Conservation (phyloP, 1,140 invertebrate genomes). For the Cotesia chilonis region DNA sequence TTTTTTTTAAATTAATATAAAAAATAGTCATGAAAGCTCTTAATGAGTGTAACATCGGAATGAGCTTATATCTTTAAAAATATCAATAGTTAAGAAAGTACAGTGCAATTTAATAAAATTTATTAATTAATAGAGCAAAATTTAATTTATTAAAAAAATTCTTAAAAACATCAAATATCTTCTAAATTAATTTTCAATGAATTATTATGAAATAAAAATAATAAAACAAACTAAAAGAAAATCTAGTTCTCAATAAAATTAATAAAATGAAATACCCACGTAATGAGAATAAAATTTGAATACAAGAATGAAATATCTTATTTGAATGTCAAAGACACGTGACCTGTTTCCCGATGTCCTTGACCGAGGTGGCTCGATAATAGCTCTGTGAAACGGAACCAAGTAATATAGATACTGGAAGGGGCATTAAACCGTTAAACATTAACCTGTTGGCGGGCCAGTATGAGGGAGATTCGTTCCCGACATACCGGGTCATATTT, state of each 20-base stretch:
- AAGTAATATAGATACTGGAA: slow-evolving; percentile 38
- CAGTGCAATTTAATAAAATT: too few species aligned
- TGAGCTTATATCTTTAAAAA: too few species aligned
- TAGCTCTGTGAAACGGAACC: slow-evolving; percentile 31
- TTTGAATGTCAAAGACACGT: slow-evolving; percentile 40
- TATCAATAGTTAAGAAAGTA: too few species aligned
- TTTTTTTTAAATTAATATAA: too few species aligned
- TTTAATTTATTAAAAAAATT: too few species aligned
- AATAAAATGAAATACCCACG: too few species aligned
- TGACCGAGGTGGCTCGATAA: slow-evolving; percentile 51
- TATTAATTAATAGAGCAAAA: too few species aligned
- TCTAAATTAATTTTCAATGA: too few species aligned
- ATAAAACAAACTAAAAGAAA: neutral
- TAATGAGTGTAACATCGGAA: too few species aligned
- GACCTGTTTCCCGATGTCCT: slow-evolving; percentile 56
- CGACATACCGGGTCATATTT: slow-evolving; percentile 8
- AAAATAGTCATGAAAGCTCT: too few species aligned
- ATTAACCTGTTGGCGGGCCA: slow-evolving; percentile 40
- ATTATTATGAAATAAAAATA: too few species aligned
- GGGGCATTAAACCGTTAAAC: slow-evolving; percentile 45
- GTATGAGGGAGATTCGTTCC: slow-evolving; percentile 8
- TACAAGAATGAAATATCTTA: slow-evolving; percentile 11
- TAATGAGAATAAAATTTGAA: slow-evolving; percentile 1
- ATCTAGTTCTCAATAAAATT: neutral
- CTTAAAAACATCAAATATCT: too few species aligned